Conservation (phyloP, 1,140 invertebrate genomes). For the Diorhabda elongata region DNA sequence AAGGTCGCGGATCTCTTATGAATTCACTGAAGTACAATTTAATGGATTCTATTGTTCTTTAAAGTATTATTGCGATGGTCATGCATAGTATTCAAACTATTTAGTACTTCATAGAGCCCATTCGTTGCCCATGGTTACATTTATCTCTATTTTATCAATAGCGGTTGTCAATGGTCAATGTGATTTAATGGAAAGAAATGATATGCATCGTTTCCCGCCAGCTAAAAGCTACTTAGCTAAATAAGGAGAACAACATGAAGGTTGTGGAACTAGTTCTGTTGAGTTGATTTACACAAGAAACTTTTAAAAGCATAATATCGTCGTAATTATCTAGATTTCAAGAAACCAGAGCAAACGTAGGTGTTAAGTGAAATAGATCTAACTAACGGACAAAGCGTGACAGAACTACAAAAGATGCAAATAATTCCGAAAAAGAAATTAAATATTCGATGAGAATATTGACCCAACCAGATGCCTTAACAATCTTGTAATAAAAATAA, state of each 20-base stretch:
- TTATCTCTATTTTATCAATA: constrained; percentile 4
- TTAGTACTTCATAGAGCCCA: not conserved
- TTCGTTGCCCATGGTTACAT: constrained; percentile 3
- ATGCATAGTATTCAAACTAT: not conserved
- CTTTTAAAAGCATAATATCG: not conserved
- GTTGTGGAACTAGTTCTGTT: constrained; percentile 9
- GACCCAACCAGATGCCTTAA: too few relatives aligned
- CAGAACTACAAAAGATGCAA: too few relatives aligned
- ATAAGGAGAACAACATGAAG: constrained; percentile 8
- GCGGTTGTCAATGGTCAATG: constrained; percentile 14
- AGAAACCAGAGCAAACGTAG: not conserved
- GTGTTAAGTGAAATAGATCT: too few relatives aligned
- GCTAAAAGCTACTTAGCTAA: constrained; percentile 13
- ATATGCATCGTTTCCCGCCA: constrained; percentile 7
- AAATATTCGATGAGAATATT: too few relatives aligned
- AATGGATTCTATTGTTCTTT: not conserved
- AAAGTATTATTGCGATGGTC: not conserved
- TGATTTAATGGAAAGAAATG: constrained; percentile 13
- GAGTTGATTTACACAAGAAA: constrained; percentile 4
- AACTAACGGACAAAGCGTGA: too few relatives aligned
- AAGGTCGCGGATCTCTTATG: not conserved
- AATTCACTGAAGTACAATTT: not conserved
- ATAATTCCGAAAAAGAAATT: too few relatives aligned
- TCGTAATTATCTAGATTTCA: not conserved
- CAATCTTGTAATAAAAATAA: too few relatives aligned